Evolutionary conservation across 2,113 vertebrate species (phyloP).

Genomic region (Bubo blakistoni): DNA sequence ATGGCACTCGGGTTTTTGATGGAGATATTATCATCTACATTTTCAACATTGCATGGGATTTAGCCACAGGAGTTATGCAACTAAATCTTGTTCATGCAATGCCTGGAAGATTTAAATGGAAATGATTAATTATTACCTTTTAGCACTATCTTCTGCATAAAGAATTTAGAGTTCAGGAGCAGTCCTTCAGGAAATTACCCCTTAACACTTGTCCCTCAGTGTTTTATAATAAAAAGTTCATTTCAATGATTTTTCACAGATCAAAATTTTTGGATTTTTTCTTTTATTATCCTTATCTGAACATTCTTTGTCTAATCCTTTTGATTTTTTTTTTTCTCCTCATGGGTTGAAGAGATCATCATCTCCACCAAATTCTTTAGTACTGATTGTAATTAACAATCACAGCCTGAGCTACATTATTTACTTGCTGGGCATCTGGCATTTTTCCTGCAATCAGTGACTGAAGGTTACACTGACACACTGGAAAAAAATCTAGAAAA

Average conservation of each 20-base stretch:
- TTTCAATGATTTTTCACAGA: not conserved
- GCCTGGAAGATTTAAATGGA: not conserved
- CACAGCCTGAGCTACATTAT: not conserved
- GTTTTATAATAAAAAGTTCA: not conserved
- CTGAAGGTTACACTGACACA: not conserved
- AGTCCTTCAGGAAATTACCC: slow-evolving; percentile 7
- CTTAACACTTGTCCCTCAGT: not conserved
- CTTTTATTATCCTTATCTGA: not conserved
- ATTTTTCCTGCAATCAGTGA: not conserved
- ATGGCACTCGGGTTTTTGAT: not conserved
- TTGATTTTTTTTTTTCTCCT: not conserved
- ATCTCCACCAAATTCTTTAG: not conserved
- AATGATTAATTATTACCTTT: slow-evolving; percentile 10
- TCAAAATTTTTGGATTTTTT: not conserved
- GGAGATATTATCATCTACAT: not conserved
- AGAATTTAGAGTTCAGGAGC: not conserved
- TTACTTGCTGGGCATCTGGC: slow-evolving; percentile 3
- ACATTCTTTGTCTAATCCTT: not conserved
- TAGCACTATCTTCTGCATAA: not conserved
- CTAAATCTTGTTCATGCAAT: not conserved
- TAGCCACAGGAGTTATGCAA: not conserved
- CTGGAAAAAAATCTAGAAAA: not conserved
- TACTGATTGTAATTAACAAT: slow-evolving; percentile 37
- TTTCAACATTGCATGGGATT: not conserved
- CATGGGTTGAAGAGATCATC: not conserved